Base-by-base conservation (phyloP, 2,797 vertebrate species). In the Nothura maculosa region DNA sequence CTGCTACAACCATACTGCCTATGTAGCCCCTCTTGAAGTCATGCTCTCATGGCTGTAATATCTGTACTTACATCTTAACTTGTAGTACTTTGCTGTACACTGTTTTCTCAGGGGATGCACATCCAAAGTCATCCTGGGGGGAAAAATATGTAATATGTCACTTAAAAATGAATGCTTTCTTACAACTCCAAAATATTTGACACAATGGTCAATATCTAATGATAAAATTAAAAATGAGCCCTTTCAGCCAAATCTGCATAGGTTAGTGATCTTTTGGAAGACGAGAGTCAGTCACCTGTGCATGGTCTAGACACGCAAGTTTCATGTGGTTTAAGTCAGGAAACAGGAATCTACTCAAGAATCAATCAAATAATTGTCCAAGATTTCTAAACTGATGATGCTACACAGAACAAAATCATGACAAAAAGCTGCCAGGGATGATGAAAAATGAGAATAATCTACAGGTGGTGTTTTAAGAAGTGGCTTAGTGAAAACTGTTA, bases 291-390 rank as follows among this genome's bases (percentile, higher is more conserved):
- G 42, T 17, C 18, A 66, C 15, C 21, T 21, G 19, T 10, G 19
- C 40, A 30, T 8, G 12, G 18, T 58, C 28, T 62, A 72, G 45
- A 89, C 85, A 75, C 3, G 2, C 10, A n/a, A 30, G 52, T 73
- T 89, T 75, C 20, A 42, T 66, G 60, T 63, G 0, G 13, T 73
- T 90, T 62, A 64, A 74, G 8, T 20, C 43, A 25, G 0, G 0
- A 10, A 27, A 3, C 25, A 38, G 18, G 13, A 63, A 84, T 17
- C 10, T 0, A 0, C 15, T 57, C 24, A 54, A 80, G 73, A 50
- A 0, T 1, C 22, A 50, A 0, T 1, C 22, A 63, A 81, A 81
- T 30, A 0, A 0, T 14, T 30, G 3, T 3, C 34, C 32, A 81
- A 78, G 34, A 63, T 66, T 76, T 89, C 43, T 28, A 48, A 12